phyloP scores from a whole-genome alignment of 2,888 invertebrate genomes.

The Leptinotarsa rubiginosa region DNA sequence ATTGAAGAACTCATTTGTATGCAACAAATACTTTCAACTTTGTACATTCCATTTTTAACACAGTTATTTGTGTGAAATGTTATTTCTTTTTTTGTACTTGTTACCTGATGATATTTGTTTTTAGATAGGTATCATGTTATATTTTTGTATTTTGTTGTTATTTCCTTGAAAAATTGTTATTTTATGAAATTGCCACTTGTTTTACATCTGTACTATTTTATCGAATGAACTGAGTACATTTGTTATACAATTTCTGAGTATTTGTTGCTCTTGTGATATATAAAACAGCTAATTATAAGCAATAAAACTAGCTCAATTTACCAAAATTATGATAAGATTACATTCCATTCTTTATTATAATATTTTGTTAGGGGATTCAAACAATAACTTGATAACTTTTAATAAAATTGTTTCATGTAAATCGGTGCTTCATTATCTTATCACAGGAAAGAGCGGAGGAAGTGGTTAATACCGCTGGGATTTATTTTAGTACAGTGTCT shows the following conservation, averaged over 20 bases:
- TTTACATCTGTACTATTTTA: background rate
- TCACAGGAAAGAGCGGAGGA: slow-evolving; percentile 36
- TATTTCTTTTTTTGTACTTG: slow-evolving; percentile 1
- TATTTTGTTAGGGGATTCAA: slow-evolving; percentile 25
- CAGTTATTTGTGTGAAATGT: slow-evolving; percentile 12
- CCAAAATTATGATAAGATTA: slow-evolving; percentile 40
- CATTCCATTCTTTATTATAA: slow-evolving; percentile 42
- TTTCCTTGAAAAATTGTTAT: slow-evolving; percentile 12
- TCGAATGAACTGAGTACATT: background rate
- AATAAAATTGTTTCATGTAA: slow-evolving; percentile 32
- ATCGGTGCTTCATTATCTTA: slow-evolving; percentile 31
- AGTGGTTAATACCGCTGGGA: slow-evolving; percentile 23
- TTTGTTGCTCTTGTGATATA: slow-evolving; percentile 45
- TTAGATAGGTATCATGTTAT: slow-evolving; percentile 13
- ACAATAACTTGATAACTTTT: slow-evolving; percentile 24
- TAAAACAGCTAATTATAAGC: slow-evolving; percentile 38
- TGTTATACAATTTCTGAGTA: slow-evolving; percentile 22
- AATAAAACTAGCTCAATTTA: slow-evolving; percentile 43
- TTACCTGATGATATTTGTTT: slow-evolving; percentile 24
- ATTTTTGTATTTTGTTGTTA: slow-evolving; percentile 9
- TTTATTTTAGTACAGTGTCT: slow-evolving; percentile 2
- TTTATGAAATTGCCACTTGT: slow-evolving; percentile 11
- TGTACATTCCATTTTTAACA: slow-evolving; percentile 32
- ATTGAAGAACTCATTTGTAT: slow-evolving; percentile 35
- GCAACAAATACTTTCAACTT: slow-evolving; percentile 40